A percentile compares a stretch with the other conserved stretches of the same genome.
phyloP scores from a whole-genome alignment of 1,140 invertebrate species.

The Eufriesea mexicana region DNA sequence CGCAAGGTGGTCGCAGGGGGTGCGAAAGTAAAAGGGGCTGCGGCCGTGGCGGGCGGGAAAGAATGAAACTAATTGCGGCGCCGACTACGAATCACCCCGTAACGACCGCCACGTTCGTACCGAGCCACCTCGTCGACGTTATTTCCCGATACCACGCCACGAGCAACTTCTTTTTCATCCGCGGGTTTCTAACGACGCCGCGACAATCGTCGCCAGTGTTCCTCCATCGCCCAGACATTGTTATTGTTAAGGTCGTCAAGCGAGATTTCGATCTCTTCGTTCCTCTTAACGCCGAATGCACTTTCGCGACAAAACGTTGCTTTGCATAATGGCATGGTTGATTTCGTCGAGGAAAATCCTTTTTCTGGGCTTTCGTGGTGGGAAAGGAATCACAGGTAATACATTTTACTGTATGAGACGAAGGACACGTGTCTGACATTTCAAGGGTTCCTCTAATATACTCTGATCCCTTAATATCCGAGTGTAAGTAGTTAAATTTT shows the following conservation, averaged over 20 bases:
- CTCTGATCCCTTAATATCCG: no score
- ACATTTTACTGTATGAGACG: no score
- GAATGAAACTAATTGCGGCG: constrained; percentile 79
- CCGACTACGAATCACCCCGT: constrained; percentile 51
- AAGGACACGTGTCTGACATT: no score
- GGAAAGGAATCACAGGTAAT: no score
- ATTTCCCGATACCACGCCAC: constrained; percentile 36
- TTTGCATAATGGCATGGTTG: constrained; percentile 5
- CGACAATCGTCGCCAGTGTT: constrained; percentile 25
- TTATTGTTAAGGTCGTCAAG: constrained; percentile 26
- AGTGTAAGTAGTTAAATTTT: no score
- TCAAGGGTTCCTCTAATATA: no score
- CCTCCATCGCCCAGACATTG: constrained; percentile 32
- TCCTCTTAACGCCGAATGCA: not conserved
- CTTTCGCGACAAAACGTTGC: not conserved
- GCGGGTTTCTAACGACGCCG: constrained; percentile 66
- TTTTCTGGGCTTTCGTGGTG: no score
- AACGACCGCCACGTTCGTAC: constrained; percentile 57
- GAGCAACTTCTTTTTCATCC: constrained; percentile 53
- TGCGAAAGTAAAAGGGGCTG: constrained; percentile 53
- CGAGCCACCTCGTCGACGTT: constrained; percentile 47
- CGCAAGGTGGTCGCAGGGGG: constrained; percentile 22
- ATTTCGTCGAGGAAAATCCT: not conserved
- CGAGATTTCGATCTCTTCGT: not conserved
- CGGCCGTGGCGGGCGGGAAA: constrained; percentile 42